Percentiles rank a stretch among this genome's conserved stretches.
Evolutionary conservation across 2,113 vertebrate genomes (phyloP).

Genomic region (Elephas maximus): DNA sequence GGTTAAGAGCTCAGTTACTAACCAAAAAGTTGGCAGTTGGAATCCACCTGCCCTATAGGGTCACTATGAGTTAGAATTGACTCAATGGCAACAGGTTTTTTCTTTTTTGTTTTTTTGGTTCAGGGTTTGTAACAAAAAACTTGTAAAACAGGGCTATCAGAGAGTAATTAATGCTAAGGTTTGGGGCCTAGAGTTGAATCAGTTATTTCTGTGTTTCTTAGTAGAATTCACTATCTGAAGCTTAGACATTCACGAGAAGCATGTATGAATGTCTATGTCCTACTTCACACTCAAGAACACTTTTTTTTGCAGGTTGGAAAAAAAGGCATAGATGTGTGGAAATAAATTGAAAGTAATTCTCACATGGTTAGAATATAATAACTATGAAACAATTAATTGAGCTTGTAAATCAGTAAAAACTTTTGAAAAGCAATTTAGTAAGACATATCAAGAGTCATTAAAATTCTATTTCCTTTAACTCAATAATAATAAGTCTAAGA

Average conservation of each 20-base stretch:
- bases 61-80: too few species aligned
- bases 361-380: neutral
- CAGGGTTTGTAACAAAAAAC: slow-evolving; percentile 15
- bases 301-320: neutral
- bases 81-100: too few species aligned
- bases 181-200: neutral
- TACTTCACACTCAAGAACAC: neutral
- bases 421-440: slow-evolving; percentile 16
- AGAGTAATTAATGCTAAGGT: neutral
- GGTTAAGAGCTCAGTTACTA: too few species aligned
- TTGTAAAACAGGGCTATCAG: neutral
- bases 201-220: slow-evolving; percentile 44
- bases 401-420: neutral
- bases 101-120: neutral
- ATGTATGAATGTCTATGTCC: neutral
- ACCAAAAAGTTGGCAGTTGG: too few species aligned
- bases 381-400: neutral
- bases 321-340: neutral
- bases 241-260: neutral
- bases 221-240: slow-evolving; percentile 7
- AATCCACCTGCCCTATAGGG: too few species aligned
- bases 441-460: neutral
- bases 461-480: slow-evolving; percentile 13
- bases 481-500: slow-evolving; percentile 30
- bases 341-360: slow-evolving; percentile 38